Conservation (phyloP, 2,797 vertebrate species). For the Pelobates cultripes region DNA sequence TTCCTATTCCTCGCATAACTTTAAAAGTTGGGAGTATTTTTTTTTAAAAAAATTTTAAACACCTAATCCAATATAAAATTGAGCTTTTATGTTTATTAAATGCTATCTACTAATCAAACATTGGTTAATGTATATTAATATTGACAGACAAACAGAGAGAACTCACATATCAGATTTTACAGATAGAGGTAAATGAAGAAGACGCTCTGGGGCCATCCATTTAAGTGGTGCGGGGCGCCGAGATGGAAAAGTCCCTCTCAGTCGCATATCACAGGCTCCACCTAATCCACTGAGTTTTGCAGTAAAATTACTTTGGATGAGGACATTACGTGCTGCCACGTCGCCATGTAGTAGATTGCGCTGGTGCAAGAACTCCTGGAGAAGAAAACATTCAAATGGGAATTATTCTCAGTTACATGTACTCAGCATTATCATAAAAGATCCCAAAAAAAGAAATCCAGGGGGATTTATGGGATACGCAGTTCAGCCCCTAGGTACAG, state of each 20-base stretch:
- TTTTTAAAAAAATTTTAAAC: no score
- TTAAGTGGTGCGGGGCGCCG: conserved; percentile 71
- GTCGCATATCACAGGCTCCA: conserved; percentile 76
- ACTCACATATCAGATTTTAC: conserved; percentile 85
- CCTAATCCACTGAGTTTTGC: conserved; percentile 86
- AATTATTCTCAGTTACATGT: no score
- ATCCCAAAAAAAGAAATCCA: no score
- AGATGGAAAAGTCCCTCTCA: conserved; percentile 58
- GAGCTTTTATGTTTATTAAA: no score
- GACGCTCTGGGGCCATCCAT: conserved; percentile 89
- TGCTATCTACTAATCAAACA: no score
- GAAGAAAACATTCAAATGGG: not conserved
- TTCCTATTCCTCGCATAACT: no score
- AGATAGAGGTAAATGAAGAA: conserved; percentile 72
- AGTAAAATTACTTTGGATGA: conserved; percentile 79
- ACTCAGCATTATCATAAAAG: no score
- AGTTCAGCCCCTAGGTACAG: no score
- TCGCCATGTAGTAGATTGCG: conserved; percentile 87
- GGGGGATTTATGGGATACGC: no score
- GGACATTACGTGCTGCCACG: conserved; percentile 82
- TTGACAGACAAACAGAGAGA: not conserved
- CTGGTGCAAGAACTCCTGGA: conserved; percentile 85
- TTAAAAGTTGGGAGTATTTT: no score
- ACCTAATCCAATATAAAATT: no score
- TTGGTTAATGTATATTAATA: not conserved